phyloP scores from a whole-genome alignment of 2,113 vertebrate genomes.

The Ursus arctos region DNA sequence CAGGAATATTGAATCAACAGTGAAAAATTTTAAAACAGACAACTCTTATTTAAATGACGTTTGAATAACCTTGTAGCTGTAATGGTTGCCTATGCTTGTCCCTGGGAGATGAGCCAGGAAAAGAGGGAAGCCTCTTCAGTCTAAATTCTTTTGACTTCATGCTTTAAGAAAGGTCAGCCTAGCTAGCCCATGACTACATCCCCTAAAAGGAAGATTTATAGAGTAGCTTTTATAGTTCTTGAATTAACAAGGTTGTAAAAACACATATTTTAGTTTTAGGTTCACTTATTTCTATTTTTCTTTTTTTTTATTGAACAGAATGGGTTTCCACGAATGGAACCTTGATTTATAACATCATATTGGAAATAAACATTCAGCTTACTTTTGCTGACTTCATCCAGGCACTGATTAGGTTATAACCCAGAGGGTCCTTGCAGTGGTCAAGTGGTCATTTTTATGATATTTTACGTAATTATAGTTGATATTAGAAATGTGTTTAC shows the following conservation, averaged over 20 bases:
- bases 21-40: not conserved
- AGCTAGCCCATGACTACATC: not conserved
- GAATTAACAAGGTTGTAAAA: not conserved
- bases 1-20: not conserved
- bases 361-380: not conserved
- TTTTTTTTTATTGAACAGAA: not conserved
- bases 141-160: not conserved
- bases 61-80: not conserved
- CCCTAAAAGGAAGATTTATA: not conserved
- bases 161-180: not conserved
- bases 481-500: not conserved
- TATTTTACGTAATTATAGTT: not conserved
- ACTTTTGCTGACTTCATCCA: not conserved
- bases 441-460: not conserved
- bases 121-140: not conserved
- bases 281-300: not conserved
- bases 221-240: not conserved
- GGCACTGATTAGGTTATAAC: not conserved
- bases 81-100: not conserved
- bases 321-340: not conserved
- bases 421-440: not conserved
- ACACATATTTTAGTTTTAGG: not conserved
- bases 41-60: not conserved
- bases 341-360: not conserved
- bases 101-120: not conserved